phyloP scores from a whole-genome alignment of 2,797 vertebrate species.

The Eidolon dupreanum region DNA sequence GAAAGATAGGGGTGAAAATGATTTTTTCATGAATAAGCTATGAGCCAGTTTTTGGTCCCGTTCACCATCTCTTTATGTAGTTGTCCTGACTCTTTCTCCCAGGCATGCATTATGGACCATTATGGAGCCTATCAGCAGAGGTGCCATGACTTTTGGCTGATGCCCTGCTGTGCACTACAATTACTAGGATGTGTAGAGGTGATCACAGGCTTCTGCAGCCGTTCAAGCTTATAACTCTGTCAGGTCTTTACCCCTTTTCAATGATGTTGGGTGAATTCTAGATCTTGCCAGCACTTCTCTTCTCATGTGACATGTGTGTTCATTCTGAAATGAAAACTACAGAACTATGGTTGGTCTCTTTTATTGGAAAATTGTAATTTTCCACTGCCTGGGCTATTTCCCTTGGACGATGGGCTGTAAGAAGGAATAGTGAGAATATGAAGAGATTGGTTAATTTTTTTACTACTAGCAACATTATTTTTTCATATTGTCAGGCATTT shows the following conservation, averaged over 20 bases:
- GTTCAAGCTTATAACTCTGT: background rate
- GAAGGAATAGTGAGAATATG: constrained; percentile 50
- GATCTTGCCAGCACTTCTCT: constrained; percentile 55
- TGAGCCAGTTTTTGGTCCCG: constrained; percentile 22
- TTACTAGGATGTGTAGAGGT: constrained; percentile 49
- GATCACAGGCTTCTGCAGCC: background rate
- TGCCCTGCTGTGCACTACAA: constrained; percentile 59
- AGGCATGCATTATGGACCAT: constrained; percentile 63
- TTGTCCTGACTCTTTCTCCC: background rate
- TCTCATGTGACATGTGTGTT: constrained; percentile 37
- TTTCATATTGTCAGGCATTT: background rate
- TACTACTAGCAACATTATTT: background rate
- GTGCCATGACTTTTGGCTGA: constrained; percentile 55
- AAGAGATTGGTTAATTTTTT: constrained; percentile 60
- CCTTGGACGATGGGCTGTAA: constrained; percentile 46
- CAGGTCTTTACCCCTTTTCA: constrained; percentile 27
- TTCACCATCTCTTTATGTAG: constrained; percentile 40
- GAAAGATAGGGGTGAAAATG: constrained; percentile 59
- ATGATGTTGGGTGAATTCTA: constrained; percentile 3
- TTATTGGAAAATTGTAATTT: constrained; percentile 74
- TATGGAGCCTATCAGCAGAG: constrained; percentile 63
- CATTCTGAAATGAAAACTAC: constrained; percentile 57
- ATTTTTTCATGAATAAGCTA: constrained; percentile 39
- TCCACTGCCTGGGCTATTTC: constrained; percentile 47
- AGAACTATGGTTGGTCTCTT: constrained; percentile 56